phyloP scores from a whole-genome alignment of 2,113 vertebrate genomes.

The Onychostruthus taczanowskii region DNA sequence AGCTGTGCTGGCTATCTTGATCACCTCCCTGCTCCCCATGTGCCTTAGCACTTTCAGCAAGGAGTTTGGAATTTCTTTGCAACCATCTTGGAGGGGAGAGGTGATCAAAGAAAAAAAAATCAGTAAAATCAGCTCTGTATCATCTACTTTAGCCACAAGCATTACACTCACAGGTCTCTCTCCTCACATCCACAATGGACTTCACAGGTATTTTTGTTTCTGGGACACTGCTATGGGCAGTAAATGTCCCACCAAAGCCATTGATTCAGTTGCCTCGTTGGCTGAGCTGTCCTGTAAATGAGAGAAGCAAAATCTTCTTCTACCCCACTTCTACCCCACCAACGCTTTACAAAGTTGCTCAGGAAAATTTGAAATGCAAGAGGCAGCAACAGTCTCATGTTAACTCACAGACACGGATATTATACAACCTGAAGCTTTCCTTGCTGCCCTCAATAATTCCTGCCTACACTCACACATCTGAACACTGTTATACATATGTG shows the following conservation, averaged over 20 bases:
- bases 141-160: not conserved
- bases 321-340: not conserved
- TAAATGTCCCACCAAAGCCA: not conserved
- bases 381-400: not conserved
- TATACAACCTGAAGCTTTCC: constrained; percentile 31
- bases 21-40: not conserved
- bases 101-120: fast-evolving
- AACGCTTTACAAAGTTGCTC: not conserved
- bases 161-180: not conserved
- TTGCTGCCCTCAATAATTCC: constrained; percentile 9
- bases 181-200: not conserved
- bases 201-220: not conserved
- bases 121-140: not conserved
- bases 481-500: not conserved
- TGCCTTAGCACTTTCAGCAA: not conserved
- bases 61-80: not conserved
- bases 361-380: not conserved
- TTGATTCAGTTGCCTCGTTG: not conserved
- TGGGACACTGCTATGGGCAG: not conserved
- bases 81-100: not conserved
- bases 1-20: not conserved
- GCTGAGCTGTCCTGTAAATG: not conserved
- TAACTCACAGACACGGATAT: constrained; percentile 7
- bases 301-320: not conserved
- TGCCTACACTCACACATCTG: not conserved